Evolutionary conservation across 2,113 vertebrate genomes (phyloP).

Genomic region (Callocephalon fimbriatum): DNA sequence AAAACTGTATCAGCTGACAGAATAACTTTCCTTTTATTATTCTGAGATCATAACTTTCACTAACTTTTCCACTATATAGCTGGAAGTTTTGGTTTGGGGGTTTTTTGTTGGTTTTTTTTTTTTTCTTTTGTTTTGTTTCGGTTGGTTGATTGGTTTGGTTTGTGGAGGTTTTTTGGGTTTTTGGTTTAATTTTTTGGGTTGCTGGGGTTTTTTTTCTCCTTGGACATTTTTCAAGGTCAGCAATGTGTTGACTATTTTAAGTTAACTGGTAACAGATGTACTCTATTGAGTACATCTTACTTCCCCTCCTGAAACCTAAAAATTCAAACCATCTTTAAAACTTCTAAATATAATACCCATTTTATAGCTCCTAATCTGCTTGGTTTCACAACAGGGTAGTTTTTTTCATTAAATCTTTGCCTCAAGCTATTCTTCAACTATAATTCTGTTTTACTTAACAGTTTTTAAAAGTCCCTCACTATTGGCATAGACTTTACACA

Average conservation of each 20-base stretch:
- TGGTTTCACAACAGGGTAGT: constrained; percentile 48
- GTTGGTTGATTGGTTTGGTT: no score
- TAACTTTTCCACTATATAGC: not conserved
- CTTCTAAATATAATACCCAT: constrained; percentile 67
- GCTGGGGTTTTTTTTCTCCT: not conserved
- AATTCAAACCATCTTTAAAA: constrained; percentile 56
- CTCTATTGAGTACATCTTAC: not conserved
- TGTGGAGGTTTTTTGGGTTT: no score
- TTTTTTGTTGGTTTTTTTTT: no score
- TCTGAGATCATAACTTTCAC: constrained; percentile 27
- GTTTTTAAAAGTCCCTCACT: constrained; percentile 37
- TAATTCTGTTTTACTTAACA: constrained; percentile 68
- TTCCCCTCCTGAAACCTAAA: constrained; percentile 32
- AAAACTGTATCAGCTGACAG: not conserved
- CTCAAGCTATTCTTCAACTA: constrained; percentile 59
- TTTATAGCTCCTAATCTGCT: constrained; percentile 71
- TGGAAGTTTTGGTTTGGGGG: no score
- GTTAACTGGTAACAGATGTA: constrained; percentile 29
- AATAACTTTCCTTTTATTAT: constrained; percentile 22
- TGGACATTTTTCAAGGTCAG: constrained; percentile 41
- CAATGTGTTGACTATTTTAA: constrained; percentile 53
- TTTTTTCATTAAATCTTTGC: constrained; percentile 74
- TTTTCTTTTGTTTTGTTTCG: not conserved
- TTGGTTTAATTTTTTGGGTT: not conserved
- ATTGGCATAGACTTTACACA: not conserved